Evolutionary conservation across 2,888 invertebrate species (phyloP).

Genomic region (Notodonta dromedarius): DNA sequence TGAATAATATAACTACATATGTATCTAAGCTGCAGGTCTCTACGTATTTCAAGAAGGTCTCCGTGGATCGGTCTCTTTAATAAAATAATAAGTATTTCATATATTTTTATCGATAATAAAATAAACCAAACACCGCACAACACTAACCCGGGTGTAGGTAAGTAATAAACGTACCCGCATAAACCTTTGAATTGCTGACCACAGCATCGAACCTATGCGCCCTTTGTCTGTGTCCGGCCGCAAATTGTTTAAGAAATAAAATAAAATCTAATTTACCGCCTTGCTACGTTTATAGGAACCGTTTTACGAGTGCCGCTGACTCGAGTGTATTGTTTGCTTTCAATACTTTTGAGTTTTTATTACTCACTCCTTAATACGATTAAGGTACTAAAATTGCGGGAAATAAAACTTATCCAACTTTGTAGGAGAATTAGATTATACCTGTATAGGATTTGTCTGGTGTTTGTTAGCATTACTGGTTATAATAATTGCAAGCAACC

Average conservation of each 20-base stretch:
- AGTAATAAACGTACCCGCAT: constrained; percentile 81
- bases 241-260: constrained; percentile 84
- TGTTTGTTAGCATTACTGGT: background rate
- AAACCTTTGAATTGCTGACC: constrained; percentile 83
- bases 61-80: too few relatives aligned
- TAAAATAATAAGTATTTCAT: background rate
- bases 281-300: constrained; percentile 77
- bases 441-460: background rate
- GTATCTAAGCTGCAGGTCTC: too few relatives aligned
- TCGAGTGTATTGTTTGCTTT: constrained; percentile 69
- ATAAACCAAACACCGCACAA: constrained; percentile 31
- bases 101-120: constrained; percentile 31
- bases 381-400: constrained; percentile 48
- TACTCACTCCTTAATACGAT: constrained; percentile 57
- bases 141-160: constrained; percentile 62
- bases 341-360: constrained; percentile 65
- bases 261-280: constrained; percentile 82
- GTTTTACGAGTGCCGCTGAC: constrained; percentile 74
- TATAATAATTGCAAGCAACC: too few relatives aligned
- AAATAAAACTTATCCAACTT: constrained; percentile 47
- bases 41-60: too few relatives aligned
- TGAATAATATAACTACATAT: too few relatives aligned
- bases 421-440: constrained; percentile 12
- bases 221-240: constrained; percentile 78
- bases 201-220: constrained; percentile 75